These are phyloP conservation scores for Sebastes jordani DNA, from an alignment of 2,797 vertebrate genomes.

Conservation along the genomic window DNA sequence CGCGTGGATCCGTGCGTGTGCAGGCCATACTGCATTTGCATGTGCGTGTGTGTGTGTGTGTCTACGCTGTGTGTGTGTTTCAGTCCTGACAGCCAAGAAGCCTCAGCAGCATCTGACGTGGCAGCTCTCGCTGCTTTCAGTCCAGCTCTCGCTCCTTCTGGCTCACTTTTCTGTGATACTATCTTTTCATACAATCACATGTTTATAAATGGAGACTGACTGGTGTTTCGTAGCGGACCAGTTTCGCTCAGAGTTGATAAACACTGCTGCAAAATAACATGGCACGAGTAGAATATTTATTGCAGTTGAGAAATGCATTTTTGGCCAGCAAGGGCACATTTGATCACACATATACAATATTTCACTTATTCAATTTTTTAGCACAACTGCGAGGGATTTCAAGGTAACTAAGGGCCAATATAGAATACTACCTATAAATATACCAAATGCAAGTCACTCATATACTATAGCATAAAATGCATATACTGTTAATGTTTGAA, in stretches of 20 bases:
- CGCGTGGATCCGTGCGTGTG: constrained; percentile 16
- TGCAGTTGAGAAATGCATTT: not conserved
- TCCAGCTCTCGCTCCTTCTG: constrained; percentile 75
- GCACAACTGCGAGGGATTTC: constrained; percentile 1
- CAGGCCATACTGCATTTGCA: constrained; percentile 21
- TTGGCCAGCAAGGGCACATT: constrained; percentile 6
- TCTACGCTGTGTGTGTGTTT: constrained; percentile 28
- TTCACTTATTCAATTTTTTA: constrained; percentile 18
- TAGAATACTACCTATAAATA: constrained; percentile 15
- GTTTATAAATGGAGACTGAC: constrained; percentile 71
- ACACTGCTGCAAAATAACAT: constrained; percentile 38
- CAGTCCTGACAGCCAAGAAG: constrained; percentile 76
- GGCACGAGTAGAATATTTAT: constrained; percentile 8
- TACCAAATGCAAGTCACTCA: constrained; percentile 18
- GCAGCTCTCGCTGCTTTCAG: constrained; percentile 74
- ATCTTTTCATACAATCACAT: constrained; percentile 74
- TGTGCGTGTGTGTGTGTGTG: constrained; percentile 28
- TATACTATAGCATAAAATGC: constrained; percentile 3
- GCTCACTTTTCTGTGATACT: constrained; percentile 73
- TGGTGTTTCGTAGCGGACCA: constrained; percentile 51
- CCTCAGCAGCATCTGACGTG: constrained; percentile 80
- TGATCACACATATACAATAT: constrained; percentile 29
- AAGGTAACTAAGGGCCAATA: not conserved
- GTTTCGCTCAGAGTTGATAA: constrained; percentile 46
- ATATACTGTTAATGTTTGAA: not conserved